Conservation (phyloP, 2,797 vertebrate genomes). For the Trachops cirrhosus region DNA sequence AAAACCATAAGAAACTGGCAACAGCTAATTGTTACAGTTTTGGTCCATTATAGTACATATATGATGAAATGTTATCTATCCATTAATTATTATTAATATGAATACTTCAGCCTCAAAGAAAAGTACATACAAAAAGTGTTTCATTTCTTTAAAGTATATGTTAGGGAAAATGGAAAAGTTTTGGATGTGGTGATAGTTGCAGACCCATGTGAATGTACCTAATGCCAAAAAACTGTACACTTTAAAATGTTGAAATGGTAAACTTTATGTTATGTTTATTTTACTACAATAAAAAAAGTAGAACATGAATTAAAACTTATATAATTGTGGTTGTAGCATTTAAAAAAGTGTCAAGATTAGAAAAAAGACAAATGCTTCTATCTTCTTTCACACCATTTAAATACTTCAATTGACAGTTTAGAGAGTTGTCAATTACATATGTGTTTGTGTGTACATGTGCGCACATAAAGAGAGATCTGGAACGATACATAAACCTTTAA, state of each 20-base stretch:
- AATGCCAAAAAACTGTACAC: not conserved
- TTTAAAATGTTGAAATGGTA: not conserved
- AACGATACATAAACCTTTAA: not conserved
- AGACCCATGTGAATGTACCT: not conserved
- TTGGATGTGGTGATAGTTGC: not conserved
- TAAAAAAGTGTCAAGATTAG: not conserved
- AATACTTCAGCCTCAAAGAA: not conserved
- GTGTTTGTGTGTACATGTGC: not conserved
- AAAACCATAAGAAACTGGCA: not conserved
- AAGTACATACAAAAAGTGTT: not conserved
- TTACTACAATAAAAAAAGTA: not conserved
- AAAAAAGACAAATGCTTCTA: not conserved
- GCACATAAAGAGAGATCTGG: not conserved
- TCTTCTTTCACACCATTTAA: not conserved
- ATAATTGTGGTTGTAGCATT: not conserved
- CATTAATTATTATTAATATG: not conserved
- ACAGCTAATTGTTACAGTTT: not conserved
- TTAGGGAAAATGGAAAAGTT: not conserved
- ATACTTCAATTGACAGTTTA: not conserved
- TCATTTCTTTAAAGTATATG: not conserved
- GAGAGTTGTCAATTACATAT: not conserved
- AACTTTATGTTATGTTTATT: not conserved
- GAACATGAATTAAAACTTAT: not conserved
- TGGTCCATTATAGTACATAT: not conserved
- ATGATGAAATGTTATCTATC: not conserved